phyloP scores from a whole-genome alignment of 2,888 invertebrate species.

The Cerastoderma edule region DNA sequence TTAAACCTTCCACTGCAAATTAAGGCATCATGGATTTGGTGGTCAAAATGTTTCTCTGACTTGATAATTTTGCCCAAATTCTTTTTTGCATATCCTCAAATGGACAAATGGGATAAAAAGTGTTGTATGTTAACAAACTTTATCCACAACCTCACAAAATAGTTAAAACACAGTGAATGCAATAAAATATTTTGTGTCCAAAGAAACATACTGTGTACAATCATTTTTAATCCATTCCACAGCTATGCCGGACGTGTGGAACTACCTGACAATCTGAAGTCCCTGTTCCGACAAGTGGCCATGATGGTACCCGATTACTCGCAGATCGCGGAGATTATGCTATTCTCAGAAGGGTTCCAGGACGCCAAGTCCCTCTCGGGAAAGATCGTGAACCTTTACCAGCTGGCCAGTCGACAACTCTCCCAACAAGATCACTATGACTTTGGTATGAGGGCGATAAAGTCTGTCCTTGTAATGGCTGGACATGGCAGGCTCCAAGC shows the following conservation, averaged over 20 bases:
- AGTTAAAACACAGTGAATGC: too few species aligned
- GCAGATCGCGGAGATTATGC: slow-evolving; percentile 83
- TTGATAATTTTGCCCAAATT: too few species aligned
- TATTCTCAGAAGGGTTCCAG: slow-evolving; percentile 83
- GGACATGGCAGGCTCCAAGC: slow-evolving; percentile 81
- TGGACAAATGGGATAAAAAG: too few species aligned
- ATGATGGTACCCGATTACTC: slow-evolving; percentile 84
- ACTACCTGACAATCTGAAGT: slow-evolving; percentile 83
- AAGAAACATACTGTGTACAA: too few species aligned
- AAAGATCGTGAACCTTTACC: slow-evolving; percentile 83
- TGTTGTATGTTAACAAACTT: too few species aligned
- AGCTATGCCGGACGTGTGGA: slow-evolving; percentile 84
- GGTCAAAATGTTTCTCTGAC: too few species aligned
- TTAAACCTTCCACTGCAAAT: too few species aligned
- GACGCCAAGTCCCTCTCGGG: slow-evolving; percentile 82
- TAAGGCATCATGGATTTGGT: too few species aligned
- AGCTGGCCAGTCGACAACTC: slow-evolving; percentile 82
- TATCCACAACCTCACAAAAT: too few species aligned
- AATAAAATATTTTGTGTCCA: too few species aligned
- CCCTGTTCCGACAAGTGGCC: slow-evolving; percentile 83
- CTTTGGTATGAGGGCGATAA: slow-evolving; percentile 84
- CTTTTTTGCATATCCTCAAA: too few species aligned
- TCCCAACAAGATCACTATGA: slow-evolving; percentile 84
- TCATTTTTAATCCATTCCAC: too few species aligned
- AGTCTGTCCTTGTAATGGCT: slow-evolving; percentile 83